These are phyloP conservation scores for Phengaris arion DNA, from an alignment of 2,888 invertebrate species.

Conservation along the genomic window DNA sequence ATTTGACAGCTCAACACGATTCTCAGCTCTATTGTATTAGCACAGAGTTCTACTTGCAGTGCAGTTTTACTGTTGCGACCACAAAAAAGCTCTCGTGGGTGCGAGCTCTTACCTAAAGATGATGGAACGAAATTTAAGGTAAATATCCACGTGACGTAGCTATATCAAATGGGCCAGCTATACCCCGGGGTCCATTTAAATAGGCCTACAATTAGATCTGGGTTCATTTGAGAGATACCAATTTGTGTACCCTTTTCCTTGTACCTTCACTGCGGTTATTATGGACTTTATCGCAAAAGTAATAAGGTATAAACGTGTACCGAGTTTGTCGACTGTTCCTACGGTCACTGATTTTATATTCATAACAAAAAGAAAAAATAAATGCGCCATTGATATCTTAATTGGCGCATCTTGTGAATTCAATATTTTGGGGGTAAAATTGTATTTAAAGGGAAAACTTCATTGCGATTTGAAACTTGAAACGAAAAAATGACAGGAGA, in stretches of 20 bases:
- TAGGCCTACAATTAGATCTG: slow-evolving; percentile 3
- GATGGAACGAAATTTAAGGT: neutral
- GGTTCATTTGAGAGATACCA: neutral
- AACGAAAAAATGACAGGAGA: too few species aligned
- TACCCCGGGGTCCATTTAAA: slow-evolving; percentile 2
- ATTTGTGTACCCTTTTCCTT: neutral
- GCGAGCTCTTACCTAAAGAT: too few species aligned
- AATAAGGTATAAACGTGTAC: neutral
- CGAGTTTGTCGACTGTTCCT: too few species aligned
- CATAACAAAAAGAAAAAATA: neutral
- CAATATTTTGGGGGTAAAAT: neutral
- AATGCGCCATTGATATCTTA: neutral
- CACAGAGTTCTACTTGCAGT: too few species aligned
- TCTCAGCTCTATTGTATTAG: too few species aligned
- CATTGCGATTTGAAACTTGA: too few species aligned
- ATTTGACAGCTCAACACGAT: too few species aligned
- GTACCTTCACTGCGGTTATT: neutral
- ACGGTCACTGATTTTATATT: neutral
- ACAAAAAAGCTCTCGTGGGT: too few species aligned
- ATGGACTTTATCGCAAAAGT: neutral
- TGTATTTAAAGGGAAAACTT: too few species aligned
- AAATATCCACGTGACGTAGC: neutral
- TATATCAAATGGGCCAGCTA: neutral
- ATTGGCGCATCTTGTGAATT: neutral
- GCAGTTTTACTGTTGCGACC: too few species aligned